Evolutionary conservation across 2,888 invertebrate genomes (phyloP), one percentile per base, ranked within the genome.

Genomic region (Cenopis cana): DNA sequence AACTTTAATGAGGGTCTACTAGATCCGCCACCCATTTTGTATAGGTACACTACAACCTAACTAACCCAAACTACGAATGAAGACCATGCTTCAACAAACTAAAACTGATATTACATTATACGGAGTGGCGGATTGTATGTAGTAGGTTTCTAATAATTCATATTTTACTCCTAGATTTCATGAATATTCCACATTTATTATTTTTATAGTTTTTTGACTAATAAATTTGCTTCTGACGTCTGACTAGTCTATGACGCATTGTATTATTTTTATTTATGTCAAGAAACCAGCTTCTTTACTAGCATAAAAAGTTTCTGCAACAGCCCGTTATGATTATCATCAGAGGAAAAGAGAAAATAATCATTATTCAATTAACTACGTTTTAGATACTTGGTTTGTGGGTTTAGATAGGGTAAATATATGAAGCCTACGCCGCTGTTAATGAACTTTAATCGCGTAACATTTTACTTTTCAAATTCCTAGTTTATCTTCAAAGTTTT

Each of bases 1-100:
- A 38, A 64, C 64, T 64, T 38, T 54, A 64, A 38, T 17, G 64
- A 38, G n/a, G 64, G 64, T 54, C 36, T 64, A n/a, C 64, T 64
- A 20, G 52, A 24, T 3, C 64, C 64, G 11, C 36, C 50, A 20
- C 64, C 64, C 64, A 64, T 64, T 38, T 38, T 54, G 20, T 54
- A n/a, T 14, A 41, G 41, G 41, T 20, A 20, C 64, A 64, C 36
- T 64, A 14, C 36, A 64, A n/a, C n/a, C n/a, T n/a, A n/a, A n/a
- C n/a, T n/a, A 54, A 20, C 14, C 52, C 20, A 52, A 18, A 46
- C 24, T 46, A 60, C 41, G 14, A 52, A 14, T 36, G 14, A 36
- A 62, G 12, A 62, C n/a, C 20, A 52, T 62, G 33, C 9, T 33
- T 18, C 18, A n/a, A 50, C 12, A 9, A 52, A 36, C 52, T 20